A percentile compares a stretch with the other conserved stretches of the same genome.
phyloP scores from a whole-genome alignment of 2,888 invertebrate species.

The Drosophila maculinotata region DNA sequence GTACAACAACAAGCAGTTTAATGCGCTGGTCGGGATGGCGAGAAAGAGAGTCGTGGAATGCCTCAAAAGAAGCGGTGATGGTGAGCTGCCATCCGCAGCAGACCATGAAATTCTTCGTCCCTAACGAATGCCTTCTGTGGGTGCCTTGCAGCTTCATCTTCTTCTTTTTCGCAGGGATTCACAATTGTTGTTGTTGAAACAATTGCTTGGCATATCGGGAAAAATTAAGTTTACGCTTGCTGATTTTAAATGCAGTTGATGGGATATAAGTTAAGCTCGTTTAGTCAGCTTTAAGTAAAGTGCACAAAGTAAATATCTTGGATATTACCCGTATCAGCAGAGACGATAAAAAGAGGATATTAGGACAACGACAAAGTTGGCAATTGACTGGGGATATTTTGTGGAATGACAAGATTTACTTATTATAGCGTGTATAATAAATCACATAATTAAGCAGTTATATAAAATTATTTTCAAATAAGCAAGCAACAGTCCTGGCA shows the following conservation, averaged over 20 bases:
- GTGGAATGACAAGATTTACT: background rate
- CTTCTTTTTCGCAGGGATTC: constrained; percentile 7
- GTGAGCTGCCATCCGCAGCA: constrained; percentile 48
- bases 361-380: constrained; percentile 6
- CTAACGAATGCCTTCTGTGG: constrained; percentile 32
- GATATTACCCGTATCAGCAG: constrained; percentile 12
- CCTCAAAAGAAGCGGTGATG: constrained; percentile 26
- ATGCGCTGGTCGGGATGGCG: constrained; percentile 25
- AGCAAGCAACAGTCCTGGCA: no score
- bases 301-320: constrained; percentile 29
- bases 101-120: constrained; percentile 54
- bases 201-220: constrained; percentile 64
- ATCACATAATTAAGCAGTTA: background rate
- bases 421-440: constrained; percentile 3
- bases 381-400: background rate
- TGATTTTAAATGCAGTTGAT: constrained; percentile 67
- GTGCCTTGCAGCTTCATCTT: constrained; percentile 1
- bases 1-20: constrained; percentile 36
- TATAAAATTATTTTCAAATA: no score
- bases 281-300: constrained; percentile 30
- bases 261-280: constrained; percentile 36
- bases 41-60: constrained; percentile 12
- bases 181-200: constrained; percentile 42
- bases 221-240: constrained; percentile 73
- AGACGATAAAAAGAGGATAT: background rate